Conservation (phyloP, 2,888 invertebrate species). For the Ptycholaimellus sp. region DNA sequence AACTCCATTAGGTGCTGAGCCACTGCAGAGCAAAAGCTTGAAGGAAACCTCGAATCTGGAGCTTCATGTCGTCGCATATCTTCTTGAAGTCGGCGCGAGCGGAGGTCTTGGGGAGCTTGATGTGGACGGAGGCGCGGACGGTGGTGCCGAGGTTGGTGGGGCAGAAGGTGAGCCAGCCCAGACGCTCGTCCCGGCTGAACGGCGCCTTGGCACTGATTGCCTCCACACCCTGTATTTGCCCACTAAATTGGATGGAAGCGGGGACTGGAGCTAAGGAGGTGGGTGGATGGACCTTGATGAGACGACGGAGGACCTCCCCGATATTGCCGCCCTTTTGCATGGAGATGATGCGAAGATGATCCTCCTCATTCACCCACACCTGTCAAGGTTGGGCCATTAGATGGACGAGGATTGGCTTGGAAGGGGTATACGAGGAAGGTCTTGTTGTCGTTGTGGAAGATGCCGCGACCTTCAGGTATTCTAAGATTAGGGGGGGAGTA, state of each 20-base stretch:
- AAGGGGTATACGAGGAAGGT: conserved; percentile 18
- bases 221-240: no score
- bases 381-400: conserved; percentile 17
- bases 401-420: conserved; percentile 9
- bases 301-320: conserved; percentile 33
- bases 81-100: conserved; percentile 29
- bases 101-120: conserved; percentile 45
- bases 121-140: conserved; percentile 83
- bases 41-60: conserved; percentile 48
- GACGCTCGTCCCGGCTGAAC: conserved; percentile 36
- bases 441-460: conserved; percentile 11
- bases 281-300: conserved; percentile 15
- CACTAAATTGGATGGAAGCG: no score
- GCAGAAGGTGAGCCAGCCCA: conserved; percentile 59
- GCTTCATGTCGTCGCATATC: conserved; percentile 49
- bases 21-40: no score
- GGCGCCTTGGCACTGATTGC: conserved; percentile 44
- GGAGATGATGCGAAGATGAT: conserved; percentile 58
- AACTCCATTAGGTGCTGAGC: no score
- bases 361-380: conserved; percentile 64
- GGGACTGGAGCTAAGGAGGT: no score
- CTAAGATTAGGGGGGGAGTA: no score
- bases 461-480: conserved; percentile 10
- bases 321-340: conserved; percentile 46
- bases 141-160: conserved; percentile 62